These are phyloP conservation scores for Paratilapia polleni DNA, from an alignment of 2,113 vertebrate genomes.

Conservation along the genomic window DNA sequence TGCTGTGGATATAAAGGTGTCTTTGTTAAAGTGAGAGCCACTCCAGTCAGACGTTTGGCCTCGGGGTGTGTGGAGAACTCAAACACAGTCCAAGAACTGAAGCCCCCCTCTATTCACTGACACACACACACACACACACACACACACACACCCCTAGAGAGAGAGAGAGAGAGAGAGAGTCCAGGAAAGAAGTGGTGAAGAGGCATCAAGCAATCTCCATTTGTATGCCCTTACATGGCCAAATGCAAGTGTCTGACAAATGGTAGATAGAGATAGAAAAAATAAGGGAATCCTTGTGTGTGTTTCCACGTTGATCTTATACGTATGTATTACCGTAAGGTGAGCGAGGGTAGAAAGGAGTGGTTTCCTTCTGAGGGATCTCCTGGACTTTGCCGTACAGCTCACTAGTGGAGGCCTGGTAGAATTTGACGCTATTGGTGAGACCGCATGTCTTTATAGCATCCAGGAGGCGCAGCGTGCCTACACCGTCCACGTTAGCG, in stretches of 20 bases:
- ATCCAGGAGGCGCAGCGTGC: constrained; percentile 93
- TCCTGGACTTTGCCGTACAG: constrained; percentile 98
- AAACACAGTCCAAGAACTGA: constrained; percentile 47
- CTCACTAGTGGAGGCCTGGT: constrained; percentile 98
- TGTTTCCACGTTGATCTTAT: background rate
- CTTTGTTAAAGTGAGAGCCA: constrained; percentile 78
- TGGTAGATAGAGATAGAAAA: background rate
- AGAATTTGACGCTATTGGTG: constrained; percentile 91
- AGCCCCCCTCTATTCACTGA: constrained; percentile 28
- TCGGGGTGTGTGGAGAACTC: constrained; percentile 60
- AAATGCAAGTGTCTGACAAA: constrained; percentile 6
- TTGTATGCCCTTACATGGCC: constrained; percentile 17
- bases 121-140: constrained; percentile 6
- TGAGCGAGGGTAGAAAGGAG: constrained; percentile 98
- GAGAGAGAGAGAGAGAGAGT: background rate
- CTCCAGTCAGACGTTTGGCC: constrained; percentile 75
- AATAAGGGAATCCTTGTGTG: constrained; percentile 7
- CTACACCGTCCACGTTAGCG: constrained; percentile 95
- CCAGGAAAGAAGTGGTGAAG: constrained; percentile 22
- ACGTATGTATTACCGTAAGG: constrained; percentile 87
- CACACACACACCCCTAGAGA: background rate
- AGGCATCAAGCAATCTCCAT: constrained; percentile 24
- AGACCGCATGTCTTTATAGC: constrained; percentile 96
- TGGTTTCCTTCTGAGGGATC: constrained; percentile 97
- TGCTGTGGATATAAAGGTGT: constrained; percentile 77